A percentile compares a stretch with the other conserved stretches of the same genome.
Conservation (phyloP, 2,888 invertebrate genomes). For the Odontothrips loti region DNA sequence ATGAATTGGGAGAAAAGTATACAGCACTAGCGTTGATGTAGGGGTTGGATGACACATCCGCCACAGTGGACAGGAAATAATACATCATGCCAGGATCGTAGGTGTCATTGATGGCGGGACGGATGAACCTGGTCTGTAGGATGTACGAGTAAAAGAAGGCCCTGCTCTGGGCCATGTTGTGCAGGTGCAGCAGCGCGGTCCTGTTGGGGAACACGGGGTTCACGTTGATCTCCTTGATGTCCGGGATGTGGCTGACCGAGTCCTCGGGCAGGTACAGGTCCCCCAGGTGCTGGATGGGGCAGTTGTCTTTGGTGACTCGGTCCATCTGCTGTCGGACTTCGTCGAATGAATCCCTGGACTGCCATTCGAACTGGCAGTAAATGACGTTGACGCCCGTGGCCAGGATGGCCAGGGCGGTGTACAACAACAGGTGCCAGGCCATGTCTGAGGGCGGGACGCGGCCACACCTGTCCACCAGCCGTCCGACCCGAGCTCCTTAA, state of each 20-base stretch:
- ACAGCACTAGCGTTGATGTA: conserved; percentile 88
- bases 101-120: conserved; percentile 85
- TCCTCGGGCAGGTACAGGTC: conserved; percentile 80
- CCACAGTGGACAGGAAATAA: conserved; percentile 88
- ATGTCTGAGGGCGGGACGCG: not conserved
- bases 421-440: conserved; percentile 24
- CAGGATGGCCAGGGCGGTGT: conserved; percentile 44
- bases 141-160: conserved; percentile 96
- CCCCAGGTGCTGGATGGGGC: conserved; percentile 77
- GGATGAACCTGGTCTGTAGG: conserved; percentile 81
- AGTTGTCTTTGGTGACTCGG: conserved; percentile 80
- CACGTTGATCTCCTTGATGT: conserved; percentile 89
- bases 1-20: conserved; percentile 90
- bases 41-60: conserved; percentile 90
- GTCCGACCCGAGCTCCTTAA: not conserved
- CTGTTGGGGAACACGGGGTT: conserved; percentile 93
- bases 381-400: conserved; percentile 55
- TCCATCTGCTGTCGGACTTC: conserved; percentile 80
- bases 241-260: conserved; percentile 84
- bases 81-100: conserved; percentile 99
- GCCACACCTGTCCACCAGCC: not conserved
- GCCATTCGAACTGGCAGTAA: conserved; percentile 80
- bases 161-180: conserved; percentile 93
- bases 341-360: conserved; percentile 83
- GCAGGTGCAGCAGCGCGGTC: conserved; percentile 85